Conservation (phyloP, 2,113 vertebrate genomes). For the Dolichallabes microphthalmus region DNA sequence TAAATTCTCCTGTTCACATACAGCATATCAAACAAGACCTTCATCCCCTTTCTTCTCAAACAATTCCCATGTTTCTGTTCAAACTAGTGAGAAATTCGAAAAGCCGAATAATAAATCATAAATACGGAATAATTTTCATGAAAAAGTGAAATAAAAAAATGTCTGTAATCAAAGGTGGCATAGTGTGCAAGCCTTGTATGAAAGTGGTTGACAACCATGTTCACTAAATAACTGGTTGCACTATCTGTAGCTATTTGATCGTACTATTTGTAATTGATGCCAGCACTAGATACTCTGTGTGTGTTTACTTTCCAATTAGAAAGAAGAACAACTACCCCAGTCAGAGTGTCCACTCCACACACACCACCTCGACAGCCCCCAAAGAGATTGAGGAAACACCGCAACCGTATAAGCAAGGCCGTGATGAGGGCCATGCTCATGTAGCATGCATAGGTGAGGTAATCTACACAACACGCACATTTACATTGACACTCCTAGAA, state of each 20-base stretch:
- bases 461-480: neutral
- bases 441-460: slow-evolving; percentile 64
- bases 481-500: neutral
- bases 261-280: neutral
- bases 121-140: neutral
- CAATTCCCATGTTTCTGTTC: neutral
- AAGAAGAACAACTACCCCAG: slow-evolving; percentile 47
- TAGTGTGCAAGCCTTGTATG: neutral
- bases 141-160: neutral
- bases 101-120: neutral
- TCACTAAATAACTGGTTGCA: neutral
- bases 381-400: slow-evolving; percentile 68
- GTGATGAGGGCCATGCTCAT: slow-evolving; percentile 78
- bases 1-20: neutral
- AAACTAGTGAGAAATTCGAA: neutral
- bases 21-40: neutral
- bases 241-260: too few species aligned
- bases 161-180: neutral
- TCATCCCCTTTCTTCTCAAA: neutral
- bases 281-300: neutral
- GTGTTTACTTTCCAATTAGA: slow-evolving; percentile 49
- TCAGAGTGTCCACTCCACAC: slow-evolving; percentile 38
- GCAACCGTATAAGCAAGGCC: slow-evolving; percentile 75
- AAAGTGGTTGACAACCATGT: neutral
- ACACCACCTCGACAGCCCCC: slow-evolving; percentile 46